A percentile compares a stretch with the other conserved stretches of the same genome.
Conservation (phyloP, 2,888 invertebrate species). For the Megamerina dolium region DNA sequence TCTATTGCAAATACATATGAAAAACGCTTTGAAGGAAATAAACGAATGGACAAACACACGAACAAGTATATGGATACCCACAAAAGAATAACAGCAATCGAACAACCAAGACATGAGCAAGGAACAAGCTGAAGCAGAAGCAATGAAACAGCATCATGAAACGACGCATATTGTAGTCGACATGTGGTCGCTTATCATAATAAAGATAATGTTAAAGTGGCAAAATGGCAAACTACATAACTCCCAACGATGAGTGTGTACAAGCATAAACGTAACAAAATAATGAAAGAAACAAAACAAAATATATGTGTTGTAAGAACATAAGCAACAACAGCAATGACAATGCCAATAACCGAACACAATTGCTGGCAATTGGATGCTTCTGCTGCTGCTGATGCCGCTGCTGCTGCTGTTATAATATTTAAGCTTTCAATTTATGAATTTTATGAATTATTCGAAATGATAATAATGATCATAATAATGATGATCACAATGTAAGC, state of each 20-base stretch:
- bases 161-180: slow-evolving; percentile 15
- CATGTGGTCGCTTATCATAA: slow-evolving; percentile 36
- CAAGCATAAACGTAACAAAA: slow-evolving; percentile 40
- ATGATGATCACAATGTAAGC: too few relatives aligned
- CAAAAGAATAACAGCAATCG: slow-evolving; percentile 6
- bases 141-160: neutral
- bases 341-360: neutral
- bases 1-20: too few relatives aligned
- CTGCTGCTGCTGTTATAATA: slow-evolving; percentile 3
- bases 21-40: too few relatives aligned
- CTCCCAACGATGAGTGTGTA: too few relatives aligned
- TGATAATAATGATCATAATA: too few relatives aligned
- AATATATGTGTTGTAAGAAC: neutral
- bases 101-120: slow-evolving; percentile 3
- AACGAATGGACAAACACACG: too few relatives aligned
- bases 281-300: neutral
- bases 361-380: slow-evolving; percentile 25
- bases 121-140: slow-evolving; percentile 3
- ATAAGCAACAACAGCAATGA: slow-evolving; percentile 1
- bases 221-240: slow-evolving; percentile 46
- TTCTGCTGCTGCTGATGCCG: slow-evolving; percentile 3
- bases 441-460: too few relatives aligned
- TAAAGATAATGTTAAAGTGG: slow-evolving; percentile 47
- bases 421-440: slow-evolving; percentile 14
- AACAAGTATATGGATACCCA: too few relatives aligned